Percentiles rank a stretch among this genome's conserved stretches.
phyloP scores from a whole-genome alignment of 2,113 vertebrate species.

The Spea bombifrons region DNA sequence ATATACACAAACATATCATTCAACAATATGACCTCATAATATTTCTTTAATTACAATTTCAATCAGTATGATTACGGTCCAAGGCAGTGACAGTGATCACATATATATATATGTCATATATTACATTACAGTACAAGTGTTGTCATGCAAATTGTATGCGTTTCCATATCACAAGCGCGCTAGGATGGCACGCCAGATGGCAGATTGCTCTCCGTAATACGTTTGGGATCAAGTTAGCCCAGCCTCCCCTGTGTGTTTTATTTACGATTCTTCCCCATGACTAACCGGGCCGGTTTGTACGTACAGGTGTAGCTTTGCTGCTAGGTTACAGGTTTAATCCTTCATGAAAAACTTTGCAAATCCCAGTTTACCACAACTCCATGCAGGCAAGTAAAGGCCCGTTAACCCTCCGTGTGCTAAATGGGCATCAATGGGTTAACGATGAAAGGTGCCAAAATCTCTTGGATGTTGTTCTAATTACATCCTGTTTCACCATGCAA shows the following conservation, averaged over 20 bases:
- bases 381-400: background rate
- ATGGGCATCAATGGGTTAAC: no score
- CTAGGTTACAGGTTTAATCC: constrained; percentile 24
- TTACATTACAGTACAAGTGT: no score
- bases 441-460: no score
- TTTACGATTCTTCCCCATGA: background rate
- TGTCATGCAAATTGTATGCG: no score
- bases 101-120: no score
- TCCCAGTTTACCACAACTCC: constrained; percentile 15
- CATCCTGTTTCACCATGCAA: background rate
- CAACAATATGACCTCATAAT: no score
- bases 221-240: constrained; percentile 1
- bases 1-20: no score
- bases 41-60: no score
- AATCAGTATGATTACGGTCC: no score
- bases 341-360: constrained; percentile 18
- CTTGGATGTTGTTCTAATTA: background rate
- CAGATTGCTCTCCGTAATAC: background rate
- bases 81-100: no score
- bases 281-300: constrained; percentile 6
- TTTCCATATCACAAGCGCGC: no score
- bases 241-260: background rate
- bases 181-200: background rate
- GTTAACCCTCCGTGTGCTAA: background rate
- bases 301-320: constrained; percentile 31